Conservation (phyloP, 2,797 vertebrate genomes). For the Diplodus puntazzo region DNA sequence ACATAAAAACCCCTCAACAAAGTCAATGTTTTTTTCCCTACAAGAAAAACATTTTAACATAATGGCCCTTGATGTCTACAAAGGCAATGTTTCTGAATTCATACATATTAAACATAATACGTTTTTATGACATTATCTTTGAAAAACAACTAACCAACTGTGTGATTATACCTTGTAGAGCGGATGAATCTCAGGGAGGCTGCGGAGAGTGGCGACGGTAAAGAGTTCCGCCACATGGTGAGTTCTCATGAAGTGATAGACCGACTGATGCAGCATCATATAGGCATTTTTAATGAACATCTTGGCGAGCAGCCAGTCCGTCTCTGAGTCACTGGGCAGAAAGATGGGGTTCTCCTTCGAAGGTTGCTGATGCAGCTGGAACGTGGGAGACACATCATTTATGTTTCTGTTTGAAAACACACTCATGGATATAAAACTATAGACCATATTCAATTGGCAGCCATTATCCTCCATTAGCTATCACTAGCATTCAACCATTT, state of each 20-base stretch:
- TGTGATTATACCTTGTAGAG: constrained; percentile 81
- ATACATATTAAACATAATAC: background rate
- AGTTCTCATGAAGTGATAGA: constrained; percentile 80
- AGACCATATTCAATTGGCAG: constrained; percentile 45
- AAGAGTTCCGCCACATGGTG: constrained; percentile 82
- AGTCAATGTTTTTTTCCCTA: background rate
- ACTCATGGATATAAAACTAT: background rate
- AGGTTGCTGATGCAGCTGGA: constrained; percentile 82
- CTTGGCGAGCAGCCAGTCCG: constrained; percentile 87
- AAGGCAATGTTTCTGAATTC: background rate
- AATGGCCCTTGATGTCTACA: background rate
- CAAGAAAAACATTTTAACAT: background rate
- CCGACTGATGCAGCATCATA: constrained; percentile 67
- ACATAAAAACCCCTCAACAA: background rate
- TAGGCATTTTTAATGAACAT: constrained; percentile 83
- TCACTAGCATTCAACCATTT: too few relatives aligned
- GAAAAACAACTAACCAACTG: background rate
- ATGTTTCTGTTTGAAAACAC: background rate
- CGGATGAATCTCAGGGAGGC: constrained; percentile 84
- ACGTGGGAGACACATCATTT: background rate
- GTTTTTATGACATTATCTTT: background rate
- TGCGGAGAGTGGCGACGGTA: constrained; percentile 75
- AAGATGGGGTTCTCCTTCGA: constrained; percentile 84
- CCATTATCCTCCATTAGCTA: too few relatives aligned
- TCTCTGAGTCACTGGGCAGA: constrained; percentile 81